These are phyloP conservation scores for Frankliniella fusca DNA, from an alignment of 2,888 invertebrate genomes.

Conservation along the genomic window DNA sequence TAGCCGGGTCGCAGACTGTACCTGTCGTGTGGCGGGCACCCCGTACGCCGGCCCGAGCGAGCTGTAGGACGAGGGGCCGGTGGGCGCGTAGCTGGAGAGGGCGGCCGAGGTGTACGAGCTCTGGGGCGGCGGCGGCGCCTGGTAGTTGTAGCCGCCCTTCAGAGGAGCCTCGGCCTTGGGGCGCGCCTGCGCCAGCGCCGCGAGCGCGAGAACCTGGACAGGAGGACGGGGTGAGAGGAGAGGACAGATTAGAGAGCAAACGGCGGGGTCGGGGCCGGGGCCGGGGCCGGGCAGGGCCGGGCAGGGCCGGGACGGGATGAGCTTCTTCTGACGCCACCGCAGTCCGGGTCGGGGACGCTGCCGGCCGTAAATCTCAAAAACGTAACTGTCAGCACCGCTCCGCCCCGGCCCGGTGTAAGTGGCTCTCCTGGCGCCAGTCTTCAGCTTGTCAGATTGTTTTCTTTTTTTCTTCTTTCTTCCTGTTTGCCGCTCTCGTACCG, in stretches of 20 bases:
- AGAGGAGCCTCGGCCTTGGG: slow-evolving; percentile 39
- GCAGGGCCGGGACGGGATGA: no score
- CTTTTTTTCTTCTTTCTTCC: no score
- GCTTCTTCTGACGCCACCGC: no score
- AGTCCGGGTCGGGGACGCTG: no score
- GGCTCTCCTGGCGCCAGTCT: no score
- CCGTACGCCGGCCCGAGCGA: not conserved
- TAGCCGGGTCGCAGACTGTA: slow-evolving; percentile 36
- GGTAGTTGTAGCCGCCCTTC: slow-evolving; percentile 40
- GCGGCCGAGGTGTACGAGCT: slow-evolving; percentile 35
- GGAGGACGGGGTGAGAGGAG: not conserved
- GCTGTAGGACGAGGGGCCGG: slow-evolving; percentile 35
- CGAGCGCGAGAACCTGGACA: slow-evolving; percentile 32
- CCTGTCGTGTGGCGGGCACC: slow-evolving; percentile 32
- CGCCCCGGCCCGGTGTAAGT: no score
- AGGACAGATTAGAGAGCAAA: not conserved
- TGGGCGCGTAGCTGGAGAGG: slow-evolving; percentile 35
- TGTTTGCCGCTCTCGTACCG: no score
- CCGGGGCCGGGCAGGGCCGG: no score
- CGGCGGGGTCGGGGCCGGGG: no score
- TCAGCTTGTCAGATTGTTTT: no score
- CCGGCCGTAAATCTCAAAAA: no score
- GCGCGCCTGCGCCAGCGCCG: slow-evolving; percentile 41
- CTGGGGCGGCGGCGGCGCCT: slow-evolving; percentile 39
- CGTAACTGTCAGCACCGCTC: no score